Evolutionary conservation across 1,140 invertebrate genomes (phyloP), one percentile per base, ranked within the genome.

Genomic region (Drosophila chauvacae): DNA sequence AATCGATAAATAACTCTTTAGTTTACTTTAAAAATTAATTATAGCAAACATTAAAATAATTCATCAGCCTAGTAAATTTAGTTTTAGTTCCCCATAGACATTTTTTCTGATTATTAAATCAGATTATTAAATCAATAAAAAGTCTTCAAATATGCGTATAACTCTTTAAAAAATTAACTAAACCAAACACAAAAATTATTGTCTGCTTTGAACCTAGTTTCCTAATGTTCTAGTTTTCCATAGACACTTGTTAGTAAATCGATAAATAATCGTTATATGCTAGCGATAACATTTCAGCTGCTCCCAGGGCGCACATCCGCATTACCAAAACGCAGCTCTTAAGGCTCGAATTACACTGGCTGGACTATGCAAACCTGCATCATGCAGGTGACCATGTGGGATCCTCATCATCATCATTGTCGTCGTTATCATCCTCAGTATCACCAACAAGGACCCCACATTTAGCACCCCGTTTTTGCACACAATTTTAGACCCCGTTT

Each of bases 221-320:
- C n/a, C n/a, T 18, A 18, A 7, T 18, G 18, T 18, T n/a, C 33
- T 33, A 16, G n/a, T 44, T 11, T 10, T 4, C 4, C 20, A 23
- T 45, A 23, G 5, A 20, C 20, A 11, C 47, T n/a, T 10, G 44
- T 35, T 18, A 64, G 30, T 11, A 28, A 11, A 2, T 33, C 69
- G 65, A 70, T 71, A 70, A 72, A 58, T 70, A 70, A 70, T 72
- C 69, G 44, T 41, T 58, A 26, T 48, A 26, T 70, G 51, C 10
- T 1, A 28, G 7, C 53, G 69, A 72, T 72, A 71, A 72, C 45
- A 37, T 23, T 71, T 58, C 7, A 18, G 18, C 10, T 7, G 18
- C 18, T 16, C 7, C 11, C 9, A 26, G 48, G 5, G 18, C 4
- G 45, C 47, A 42, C 65, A 70, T 72, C 65, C 41, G n/a, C 16